Percentiles rank a stretch among this genome's conserved stretches.
These are phyloP conservation scores for Chlamydotis undulata DNA, from an alignment of 2,113 vertebrate genomes.

Conservation along the genomic window DNA sequence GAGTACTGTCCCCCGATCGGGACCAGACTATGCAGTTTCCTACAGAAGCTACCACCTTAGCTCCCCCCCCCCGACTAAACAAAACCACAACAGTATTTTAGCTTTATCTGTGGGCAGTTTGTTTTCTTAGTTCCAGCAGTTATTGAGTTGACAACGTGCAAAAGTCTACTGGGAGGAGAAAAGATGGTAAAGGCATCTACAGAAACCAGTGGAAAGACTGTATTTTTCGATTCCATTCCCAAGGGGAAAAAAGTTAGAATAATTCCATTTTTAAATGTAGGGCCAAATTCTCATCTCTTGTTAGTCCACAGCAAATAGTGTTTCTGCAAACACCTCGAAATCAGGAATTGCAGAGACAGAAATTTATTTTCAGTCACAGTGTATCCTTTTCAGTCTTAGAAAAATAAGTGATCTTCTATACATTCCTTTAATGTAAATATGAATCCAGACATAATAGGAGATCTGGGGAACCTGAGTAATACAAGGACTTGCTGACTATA, in stretches of 20 bases:
- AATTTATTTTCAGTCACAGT: neutral
- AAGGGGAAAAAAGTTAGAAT: neutral
- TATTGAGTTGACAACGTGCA: neutral
- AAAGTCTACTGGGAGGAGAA: neutral
- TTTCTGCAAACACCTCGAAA: neutral
- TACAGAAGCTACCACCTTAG: no score
- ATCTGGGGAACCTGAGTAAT: neutral
- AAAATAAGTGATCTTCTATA: neutral
- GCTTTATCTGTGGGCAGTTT: neutral
- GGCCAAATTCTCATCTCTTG: neutral
- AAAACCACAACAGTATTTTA: neutral
- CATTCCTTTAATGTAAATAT: neutral
- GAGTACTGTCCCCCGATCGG: neutral
- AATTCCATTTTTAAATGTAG: accelerated
- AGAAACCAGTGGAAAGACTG: neutral
- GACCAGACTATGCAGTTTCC: no score
- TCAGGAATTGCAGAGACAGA: neutral
- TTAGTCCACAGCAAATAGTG: neutral
- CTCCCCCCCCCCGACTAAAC: no score
- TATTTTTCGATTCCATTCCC: neutral
- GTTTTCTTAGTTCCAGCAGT: neutral
- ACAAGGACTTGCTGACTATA: neutral
- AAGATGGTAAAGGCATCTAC: neutral
- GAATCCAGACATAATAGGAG: neutral
- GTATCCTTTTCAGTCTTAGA: neutral